A percentile compares a stretch with the other conserved stretches of the same genome.
Evolutionary conservation across 2,797 vertebrate genomes (phyloP).

Genomic region (Lycodopsis pacificus): DNA sequence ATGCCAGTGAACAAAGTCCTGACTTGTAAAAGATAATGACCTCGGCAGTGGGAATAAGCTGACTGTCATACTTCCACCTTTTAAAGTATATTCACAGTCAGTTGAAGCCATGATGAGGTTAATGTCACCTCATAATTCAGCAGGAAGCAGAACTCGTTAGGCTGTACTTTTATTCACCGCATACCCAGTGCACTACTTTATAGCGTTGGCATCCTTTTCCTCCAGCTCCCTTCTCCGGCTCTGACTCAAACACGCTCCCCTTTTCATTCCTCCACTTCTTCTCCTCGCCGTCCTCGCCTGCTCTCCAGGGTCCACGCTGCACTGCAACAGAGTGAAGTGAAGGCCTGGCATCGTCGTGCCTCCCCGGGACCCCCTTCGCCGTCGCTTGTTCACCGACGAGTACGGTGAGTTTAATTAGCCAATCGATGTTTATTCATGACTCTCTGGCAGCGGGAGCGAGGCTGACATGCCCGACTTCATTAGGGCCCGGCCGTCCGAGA

Average conservation of each 20-base stretch:
- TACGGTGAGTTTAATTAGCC: constrained; percentile 82
- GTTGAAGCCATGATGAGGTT: background rate
- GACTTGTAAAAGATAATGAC: background rate
- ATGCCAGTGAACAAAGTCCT: background rate
- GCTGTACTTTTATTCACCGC: background rate
- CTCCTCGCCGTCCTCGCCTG: constrained; percentile 12
- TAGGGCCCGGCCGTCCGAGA: constrained; percentile 65
- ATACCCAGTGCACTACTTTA: background rate
- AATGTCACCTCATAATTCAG: background rate
- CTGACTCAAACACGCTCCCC: background rate
- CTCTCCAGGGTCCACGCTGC: constrained; percentile 50
- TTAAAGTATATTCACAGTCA: background rate
- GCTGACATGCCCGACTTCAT: constrained; percentile 78
- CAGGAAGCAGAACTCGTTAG: background rate
- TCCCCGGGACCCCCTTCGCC: constrained; percentile 37
- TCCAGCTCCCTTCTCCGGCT: constrained; percentile 1
- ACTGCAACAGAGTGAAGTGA: constrained; percentile 35
- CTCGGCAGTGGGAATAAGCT: background rate
- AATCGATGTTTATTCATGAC: constrained; percentile 85
- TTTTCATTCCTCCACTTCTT: background rate
- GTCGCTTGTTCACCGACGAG: constrained; percentile 77
- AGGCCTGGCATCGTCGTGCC: constrained; percentile 55
- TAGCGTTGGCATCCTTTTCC: background rate
- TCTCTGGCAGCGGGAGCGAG: constrained; percentile 62
- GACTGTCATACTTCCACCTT: background rate